These are phyloP conservation scores for Melitaea cinxia DNA, from an alignment of 1,140 invertebrate species.

Conservation along the genomic window DNA sequence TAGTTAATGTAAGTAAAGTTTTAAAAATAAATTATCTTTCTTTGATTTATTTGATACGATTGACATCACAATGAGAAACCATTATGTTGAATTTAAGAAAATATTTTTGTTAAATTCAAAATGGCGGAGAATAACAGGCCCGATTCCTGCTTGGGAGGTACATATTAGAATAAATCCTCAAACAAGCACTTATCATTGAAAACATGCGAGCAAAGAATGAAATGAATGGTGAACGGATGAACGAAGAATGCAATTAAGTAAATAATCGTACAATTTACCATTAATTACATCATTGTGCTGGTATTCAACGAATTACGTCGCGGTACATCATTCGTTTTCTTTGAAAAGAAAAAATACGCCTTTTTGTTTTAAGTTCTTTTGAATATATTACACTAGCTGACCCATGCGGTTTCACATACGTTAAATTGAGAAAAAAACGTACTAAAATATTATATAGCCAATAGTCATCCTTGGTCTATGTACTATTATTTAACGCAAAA, in stretches of 20 bases:
- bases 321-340: constrained; percentile 15
- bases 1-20: too few species aligned
- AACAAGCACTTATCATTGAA: not conserved
- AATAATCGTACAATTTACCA: constrained; percentile 24
- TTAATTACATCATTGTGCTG: constrained; percentile 21
- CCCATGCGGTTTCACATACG: not conserved
- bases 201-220: constrained; percentile 13
- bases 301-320: constrained; percentile 20
- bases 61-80: too few species aligned
- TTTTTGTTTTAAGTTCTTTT: constrained; percentile 2
- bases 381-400: not conserved
- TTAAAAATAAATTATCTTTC: too few species aligned
- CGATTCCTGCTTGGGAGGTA: constrained; percentile 5
- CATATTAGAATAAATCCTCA: constrained; percentile 3
- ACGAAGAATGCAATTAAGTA: constrained; percentile 27
- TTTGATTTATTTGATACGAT: too few species aligned
- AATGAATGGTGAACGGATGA: constrained; percentile 9
- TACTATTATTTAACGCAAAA: too few species aligned
- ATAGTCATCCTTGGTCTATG: too few species aligned
- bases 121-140: too few species aligned
- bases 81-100: too few species aligned
- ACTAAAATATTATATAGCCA: too few species aligned
- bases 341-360: constrained; percentile 5
- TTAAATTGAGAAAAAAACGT: too few species aligned
- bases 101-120: not conserved